Conservation (phyloP, 2,888 invertebrate genomes). For the Cepaea hortensis region DNA sequence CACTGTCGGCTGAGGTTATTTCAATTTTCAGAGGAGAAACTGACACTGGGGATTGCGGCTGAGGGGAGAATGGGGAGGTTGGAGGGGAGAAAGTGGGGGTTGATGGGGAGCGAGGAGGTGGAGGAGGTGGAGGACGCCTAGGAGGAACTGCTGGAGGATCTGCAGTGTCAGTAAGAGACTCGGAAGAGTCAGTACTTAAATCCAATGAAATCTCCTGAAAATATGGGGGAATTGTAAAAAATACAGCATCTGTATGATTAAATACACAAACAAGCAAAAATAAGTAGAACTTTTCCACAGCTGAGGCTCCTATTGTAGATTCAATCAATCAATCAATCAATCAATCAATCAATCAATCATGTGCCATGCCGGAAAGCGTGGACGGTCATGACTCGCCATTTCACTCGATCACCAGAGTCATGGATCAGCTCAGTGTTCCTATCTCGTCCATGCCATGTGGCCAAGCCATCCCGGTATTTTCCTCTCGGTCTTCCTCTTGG, state of each 20-base stretch:
- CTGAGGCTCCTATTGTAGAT: too few species aligned
- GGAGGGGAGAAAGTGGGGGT: conserved; percentile 25
- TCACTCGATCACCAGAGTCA: too few species aligned
- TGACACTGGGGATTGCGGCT: background rate
- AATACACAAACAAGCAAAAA: background rate
- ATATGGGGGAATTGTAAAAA: background rate
- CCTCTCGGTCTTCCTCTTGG: too few species aligned
- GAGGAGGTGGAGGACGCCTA: background rate
- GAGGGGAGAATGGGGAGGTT: background rate
- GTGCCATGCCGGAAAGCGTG: too few species aligned
- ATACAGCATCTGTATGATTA: background rate
- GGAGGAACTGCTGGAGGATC: too few species aligned
- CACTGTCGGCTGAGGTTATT: conserved; percentile 8
- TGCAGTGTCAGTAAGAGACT: conserved; percentile 13
- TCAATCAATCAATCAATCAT: too few species aligned
- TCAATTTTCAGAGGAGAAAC: conserved; percentile 8
- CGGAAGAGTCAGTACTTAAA: conserved; percentile 22
- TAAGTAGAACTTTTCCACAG: too few species aligned
- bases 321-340: too few species aligned
- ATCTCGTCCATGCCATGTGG: too few species aligned
- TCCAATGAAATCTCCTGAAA: conserved; percentile 44
- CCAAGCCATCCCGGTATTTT: too few species aligned
- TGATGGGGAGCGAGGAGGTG: conserved; percentile 26
- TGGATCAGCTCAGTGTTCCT: too few species aligned
- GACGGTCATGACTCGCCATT: too few species aligned